Percentiles rank a stretch among this genome's conserved stretches.
phyloP scores from a whole-genome alignment of 2,888 invertebrate species.

The Apotomis capreana region DNA sequence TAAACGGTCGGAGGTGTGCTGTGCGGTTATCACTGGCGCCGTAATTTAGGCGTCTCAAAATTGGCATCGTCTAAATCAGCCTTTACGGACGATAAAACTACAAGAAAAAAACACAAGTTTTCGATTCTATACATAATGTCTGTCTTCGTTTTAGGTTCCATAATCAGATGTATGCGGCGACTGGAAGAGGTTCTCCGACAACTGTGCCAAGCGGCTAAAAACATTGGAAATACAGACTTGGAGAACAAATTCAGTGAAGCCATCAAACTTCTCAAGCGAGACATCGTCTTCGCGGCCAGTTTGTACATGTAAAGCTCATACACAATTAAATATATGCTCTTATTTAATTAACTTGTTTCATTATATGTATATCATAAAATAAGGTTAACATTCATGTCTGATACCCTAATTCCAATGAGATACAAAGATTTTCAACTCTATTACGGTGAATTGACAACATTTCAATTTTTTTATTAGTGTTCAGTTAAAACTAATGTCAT shows the following conservation, averaged over 20 bases:
- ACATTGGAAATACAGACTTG: constrained; percentile 97
- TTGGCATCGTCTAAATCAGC: too few relatives aligned
- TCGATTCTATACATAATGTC: neutral
- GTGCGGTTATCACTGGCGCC: too few relatives aligned
- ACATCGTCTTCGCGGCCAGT: constrained; percentile 99
- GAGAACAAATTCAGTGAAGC: constrained; percentile 98
- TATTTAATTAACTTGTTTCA: constrained; percentile 28
- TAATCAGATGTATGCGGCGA: constrained; percentile 94
- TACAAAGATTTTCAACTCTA: too few relatives aligned
- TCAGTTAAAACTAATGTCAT: too few relatives aligned
- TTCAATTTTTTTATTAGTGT: too few relatives aligned
- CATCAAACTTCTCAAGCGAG: constrained; percentile 95
- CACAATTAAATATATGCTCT: constrained; percentile 16
- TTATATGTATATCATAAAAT: neutral
- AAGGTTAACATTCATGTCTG: too few relatives aligned
- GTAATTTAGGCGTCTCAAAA: too few relatives aligned
- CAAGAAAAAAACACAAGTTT: too few relatives aligned
- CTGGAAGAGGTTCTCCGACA: constrained; percentile 98
- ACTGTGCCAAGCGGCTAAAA: constrained; percentile 97
- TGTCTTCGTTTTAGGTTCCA: constrained; percentile 73
- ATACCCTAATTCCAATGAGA: too few relatives aligned
- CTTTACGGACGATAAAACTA: too few relatives aligned
- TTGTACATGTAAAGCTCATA: constrained; percentile 85
- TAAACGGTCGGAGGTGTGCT: too few relatives aligned
- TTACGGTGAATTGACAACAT: too few relatives aligned